These are phyloP conservation scores for Nothura maculosa DNA, from an alignment of 2,797 vertebrate species.

Conservation along the genomic window DNA sequence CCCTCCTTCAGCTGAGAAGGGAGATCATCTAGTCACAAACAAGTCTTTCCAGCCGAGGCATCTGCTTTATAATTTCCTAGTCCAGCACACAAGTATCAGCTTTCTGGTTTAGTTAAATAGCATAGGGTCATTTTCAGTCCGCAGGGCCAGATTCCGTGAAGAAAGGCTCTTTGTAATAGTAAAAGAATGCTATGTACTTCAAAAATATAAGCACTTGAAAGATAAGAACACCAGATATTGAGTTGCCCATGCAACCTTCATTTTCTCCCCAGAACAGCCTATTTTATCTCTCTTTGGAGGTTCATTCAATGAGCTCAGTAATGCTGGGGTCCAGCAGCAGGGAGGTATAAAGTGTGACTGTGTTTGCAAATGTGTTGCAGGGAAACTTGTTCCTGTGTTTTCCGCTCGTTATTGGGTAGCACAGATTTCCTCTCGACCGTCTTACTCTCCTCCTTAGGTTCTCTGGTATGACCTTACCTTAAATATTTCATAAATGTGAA, in stretches of 20 bases:
- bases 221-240: neutral
- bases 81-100: neutral
- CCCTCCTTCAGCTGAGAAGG: neutral
- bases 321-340: accelerated
- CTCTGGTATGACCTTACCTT: neutral
- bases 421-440: neutral
- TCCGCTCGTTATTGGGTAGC: neutral
- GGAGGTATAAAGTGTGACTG: neutral
- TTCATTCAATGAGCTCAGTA: neutral
- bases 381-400: neutral
- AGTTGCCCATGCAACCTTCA: neutral
- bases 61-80: neutral
- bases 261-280: neutral
- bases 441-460: neutral
- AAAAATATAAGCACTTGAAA: neutral
- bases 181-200: neutral
- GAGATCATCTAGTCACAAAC: neutral
- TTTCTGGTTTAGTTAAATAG: neutral
- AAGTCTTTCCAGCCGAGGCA: neutral
- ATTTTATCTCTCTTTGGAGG: neutral
- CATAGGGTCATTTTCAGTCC: neutral
- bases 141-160: neutral
- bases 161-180: neutral
- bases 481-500: neutral
- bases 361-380: accelerated